A percentile compares a stretch with the other conserved stretches of the same genome.
Conservation (phyloP, 2,888 invertebrate species). For the Nasonovia ribisnigri region DNA sequence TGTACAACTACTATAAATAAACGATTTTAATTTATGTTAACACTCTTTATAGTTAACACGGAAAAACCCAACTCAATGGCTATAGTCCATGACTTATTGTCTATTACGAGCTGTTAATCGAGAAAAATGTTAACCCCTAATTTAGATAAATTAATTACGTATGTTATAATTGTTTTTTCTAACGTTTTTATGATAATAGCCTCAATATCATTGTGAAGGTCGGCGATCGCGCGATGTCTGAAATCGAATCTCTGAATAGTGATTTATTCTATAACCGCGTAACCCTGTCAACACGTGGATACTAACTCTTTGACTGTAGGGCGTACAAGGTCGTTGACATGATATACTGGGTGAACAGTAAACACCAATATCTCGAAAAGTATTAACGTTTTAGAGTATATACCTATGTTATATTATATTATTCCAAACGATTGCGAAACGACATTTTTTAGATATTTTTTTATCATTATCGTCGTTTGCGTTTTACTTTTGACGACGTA, state of each 20-base stretch:
- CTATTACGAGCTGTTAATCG: not conserved
- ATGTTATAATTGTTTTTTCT: not conserved
- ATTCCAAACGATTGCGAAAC: not conserved
- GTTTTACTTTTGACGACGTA: not conserved
- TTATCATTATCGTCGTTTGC: not conserved
- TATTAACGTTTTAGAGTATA: not conserved
- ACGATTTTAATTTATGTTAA: not conserved
- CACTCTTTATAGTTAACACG: not conserved
- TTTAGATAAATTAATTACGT: not conserved
- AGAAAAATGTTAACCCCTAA: not conserved
- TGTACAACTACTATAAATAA: not conserved
- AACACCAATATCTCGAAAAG: not conserved
- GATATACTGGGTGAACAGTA: slow-evolving; percentile 16
- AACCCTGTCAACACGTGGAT: slow-evolving; percentile 37
- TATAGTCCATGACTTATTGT: not conserved
- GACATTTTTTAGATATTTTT: not conserved
- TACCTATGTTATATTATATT: not conserved
- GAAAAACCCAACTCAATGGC: not conserved
- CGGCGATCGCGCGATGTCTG: not conserved
- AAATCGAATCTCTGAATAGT: slow-evolving; percentile 4
- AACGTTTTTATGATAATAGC: too few relatives aligned
- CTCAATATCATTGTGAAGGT: slow-evolving; percentile 36
- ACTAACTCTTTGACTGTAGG: slow-evolving; percentile 11
- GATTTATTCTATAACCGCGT: slow-evolving; percentile 38
- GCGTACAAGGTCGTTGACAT: slow-evolving; percentile 41